Conservation (phyloP, 2,113 vertebrate genomes). For the Sebastes schlegelii region DNA sequence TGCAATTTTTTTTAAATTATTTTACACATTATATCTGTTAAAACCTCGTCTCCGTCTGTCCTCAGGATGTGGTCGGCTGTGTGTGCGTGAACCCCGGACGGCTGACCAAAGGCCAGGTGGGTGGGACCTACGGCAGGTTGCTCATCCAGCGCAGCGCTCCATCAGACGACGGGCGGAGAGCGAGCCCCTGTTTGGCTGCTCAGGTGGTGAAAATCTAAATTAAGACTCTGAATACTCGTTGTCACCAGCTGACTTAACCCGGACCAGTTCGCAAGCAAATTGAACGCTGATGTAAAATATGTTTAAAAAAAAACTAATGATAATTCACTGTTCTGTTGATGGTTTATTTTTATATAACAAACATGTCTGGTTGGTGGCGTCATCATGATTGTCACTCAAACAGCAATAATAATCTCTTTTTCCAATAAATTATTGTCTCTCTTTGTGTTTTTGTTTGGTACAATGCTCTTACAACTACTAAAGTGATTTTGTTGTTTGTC, state of each 20-base stretch:
- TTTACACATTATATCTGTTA: background rate
- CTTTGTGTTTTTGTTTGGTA: slow-evolving; percentile 27
- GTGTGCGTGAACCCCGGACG: slow-evolving; percentile 94
- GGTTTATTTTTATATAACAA: slow-evolving; percentile 33
- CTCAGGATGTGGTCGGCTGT: slow-evolving; percentile 90
- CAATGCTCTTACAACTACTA: background rate
- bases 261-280: background rate
- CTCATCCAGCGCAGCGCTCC: slow-evolving; percentile 67
- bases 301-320: slow-evolving; percentile 1
- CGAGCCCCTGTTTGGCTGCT: slow-evolving; percentile 84
- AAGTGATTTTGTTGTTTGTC: background rate
- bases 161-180: slow-evolving; percentile 49
- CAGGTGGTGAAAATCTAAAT: slow-evolving; percentile 92
- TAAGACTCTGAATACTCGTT: background rate
- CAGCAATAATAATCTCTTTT: slow-evolving; percentile 4
- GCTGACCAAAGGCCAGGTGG: slow-evolving; percentile 93
- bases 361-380: background rate
- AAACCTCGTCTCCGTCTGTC: background rate
- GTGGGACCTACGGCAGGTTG: slow-evolving; percentile 91
- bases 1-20: background rate
- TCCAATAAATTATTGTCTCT: slow-evolving; percentile 43
- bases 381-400: slow-evolving; percentile 15
- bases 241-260: background rate
- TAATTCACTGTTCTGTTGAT: background rate
- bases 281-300: slow-evolving; percentile 23